These are phyloP conservation scores for Mizuhopecten yessoensis DNA, from an alignment of 1,140 invertebrate species.

Conservation along the genomic window DNA sequence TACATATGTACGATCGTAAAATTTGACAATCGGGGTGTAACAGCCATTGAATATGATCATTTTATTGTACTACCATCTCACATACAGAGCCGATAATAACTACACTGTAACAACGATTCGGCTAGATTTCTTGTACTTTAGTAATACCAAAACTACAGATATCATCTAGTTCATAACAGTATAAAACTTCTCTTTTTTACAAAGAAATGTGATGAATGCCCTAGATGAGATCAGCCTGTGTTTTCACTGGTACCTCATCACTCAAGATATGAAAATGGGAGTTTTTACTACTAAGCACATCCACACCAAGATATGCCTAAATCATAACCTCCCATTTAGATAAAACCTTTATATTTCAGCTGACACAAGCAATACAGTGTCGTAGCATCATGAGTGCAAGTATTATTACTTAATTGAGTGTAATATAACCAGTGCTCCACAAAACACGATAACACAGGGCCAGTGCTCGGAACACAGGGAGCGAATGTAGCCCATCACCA, in stretches of 20 bases:
- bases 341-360: conserved; percentile 7
- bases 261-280: conserved; percentile 8
- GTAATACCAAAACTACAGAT: conserved; percentile 35
- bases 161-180: conserved; percentile 17
- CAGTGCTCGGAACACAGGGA: conserved; percentile 22
- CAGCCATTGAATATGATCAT: not conserved
- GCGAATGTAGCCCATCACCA: not conserved
- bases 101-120: not conserved
- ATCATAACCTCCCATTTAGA: conserved; percentile 6
- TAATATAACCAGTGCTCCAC: not conserved
- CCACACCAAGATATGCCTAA: not conserved
- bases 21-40: not conserved
- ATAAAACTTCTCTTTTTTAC: conserved; percentile 30
- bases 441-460: not conserved
- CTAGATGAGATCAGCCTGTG: not conserved
- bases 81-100: not conserved
- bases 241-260: not conserved
- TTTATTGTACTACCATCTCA: not conserved
- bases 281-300: not conserved
- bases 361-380: conserved; percentile 26
- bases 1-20: not conserved
- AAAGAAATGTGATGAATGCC: conserved; percentile 19
- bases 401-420: conserved; percentile 29
- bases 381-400: conserved; percentile 25
- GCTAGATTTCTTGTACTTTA: conserved; percentile 2